Base-by-base conservation (phyloP, 1,140 invertebrate genomes). In the Sycobia sp. region DNA sequence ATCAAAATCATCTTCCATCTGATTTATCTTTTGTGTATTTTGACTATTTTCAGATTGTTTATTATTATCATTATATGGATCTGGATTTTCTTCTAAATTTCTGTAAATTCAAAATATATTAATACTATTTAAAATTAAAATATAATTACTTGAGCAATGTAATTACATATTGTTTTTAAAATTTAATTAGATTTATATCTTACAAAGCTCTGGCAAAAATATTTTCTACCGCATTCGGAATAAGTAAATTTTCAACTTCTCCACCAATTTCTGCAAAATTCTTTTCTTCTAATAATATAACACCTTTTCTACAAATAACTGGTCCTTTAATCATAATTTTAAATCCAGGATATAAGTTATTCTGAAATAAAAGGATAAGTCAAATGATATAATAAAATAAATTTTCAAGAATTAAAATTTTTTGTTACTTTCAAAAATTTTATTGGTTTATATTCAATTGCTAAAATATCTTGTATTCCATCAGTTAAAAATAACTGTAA, bases 401-500 rank as follows among this genome's bases (percentile, higher is more conserved):
- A 57, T 23, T 18, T 46, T 20, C 10, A 23, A 29, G 2, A 20
- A 44, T 4, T 8, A 46, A 11, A 34, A 47, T 69, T 79, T 76
- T 89, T 77, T 55, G 85, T 83, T 66, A 86, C 79, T 69, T 83
- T 85, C 10, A 93, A 76, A 62, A 82, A 79, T 50, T 79, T 73
- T 67, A 93, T 87, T 0, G 85, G 82, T 68, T 82, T 85, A 71
- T 91, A 89, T 76, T 94, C 92, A 74, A 94, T 88, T 1, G 85
- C 92, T 56, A 81, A 79, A 25, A 94, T 70, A 67, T 87, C 80
- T 71, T 89, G 87, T 2, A 84, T 79, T 13, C 92, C 92, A 85
- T 94, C 92, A 20, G 91, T 93, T 55, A 94, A 76, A 49, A 84
- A 85, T 36, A 94, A 73, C 74, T 90, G 86, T 60, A 92, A 81